Percentiles rank a stretch among this genome's conserved stretches.
These are phyloP conservation scores for Gulo gulo DNA, from an alignment of 2,113 vertebrate genomes.

Conservation along the genomic window DNA sequence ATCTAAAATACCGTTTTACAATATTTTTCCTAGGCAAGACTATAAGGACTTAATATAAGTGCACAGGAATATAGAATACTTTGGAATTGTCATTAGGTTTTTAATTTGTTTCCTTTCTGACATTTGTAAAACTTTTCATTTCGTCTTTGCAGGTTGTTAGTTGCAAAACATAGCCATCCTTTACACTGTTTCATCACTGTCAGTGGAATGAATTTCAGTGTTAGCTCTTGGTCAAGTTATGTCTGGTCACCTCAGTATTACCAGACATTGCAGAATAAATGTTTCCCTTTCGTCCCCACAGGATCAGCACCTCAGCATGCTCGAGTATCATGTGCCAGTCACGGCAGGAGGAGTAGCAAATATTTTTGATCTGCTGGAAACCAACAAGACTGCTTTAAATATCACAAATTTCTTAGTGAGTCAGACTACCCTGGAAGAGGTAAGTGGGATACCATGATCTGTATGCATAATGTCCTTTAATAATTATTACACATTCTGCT, in stretches of 20 bases:
- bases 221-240: background rate
- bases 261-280: background rate
- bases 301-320: constrained; percentile 93
- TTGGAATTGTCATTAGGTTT: constrained; percentile 46
- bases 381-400: constrained; percentile 89
- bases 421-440: constrained; percentile 97
- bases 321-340: constrained; percentile 92
- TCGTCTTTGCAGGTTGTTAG: constrained; percentile 8
- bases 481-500: background rate
- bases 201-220: background rate
- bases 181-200: background rate
- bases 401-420: constrained; percentile 98
- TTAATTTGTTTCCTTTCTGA: constrained; percentile 45
- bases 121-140: constrained; percentile 25
- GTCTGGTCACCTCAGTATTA: background rate
- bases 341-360: constrained; percentile 94
- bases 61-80: background rate
- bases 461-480: background rate
- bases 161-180: background rate
- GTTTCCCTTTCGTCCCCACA: constrained; percentile 68
- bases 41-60: background rate
- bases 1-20: background rate
- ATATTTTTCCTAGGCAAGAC: background rate
- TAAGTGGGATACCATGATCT: constrained; percentile 77
- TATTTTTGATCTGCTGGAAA: constrained; percentile 94